phyloP scores from a whole-genome alignment of 1,140 invertebrate genomes.

The Oreohelix idahoensis region DNA sequence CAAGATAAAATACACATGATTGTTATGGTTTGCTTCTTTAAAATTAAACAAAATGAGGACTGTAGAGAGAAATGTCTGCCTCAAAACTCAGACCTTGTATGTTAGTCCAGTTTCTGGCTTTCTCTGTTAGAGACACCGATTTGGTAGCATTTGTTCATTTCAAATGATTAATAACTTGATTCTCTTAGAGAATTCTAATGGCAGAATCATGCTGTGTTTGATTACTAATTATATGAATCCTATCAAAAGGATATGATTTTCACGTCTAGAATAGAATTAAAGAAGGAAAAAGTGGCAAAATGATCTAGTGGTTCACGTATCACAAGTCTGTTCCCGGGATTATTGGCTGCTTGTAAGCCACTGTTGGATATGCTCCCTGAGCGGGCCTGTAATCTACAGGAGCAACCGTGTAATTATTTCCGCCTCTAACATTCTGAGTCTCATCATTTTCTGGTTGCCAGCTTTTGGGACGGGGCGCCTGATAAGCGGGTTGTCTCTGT shows the following conservation, averaged over 20 bases:
- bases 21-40: too few species aligned
- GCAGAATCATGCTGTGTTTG: too few species aligned
- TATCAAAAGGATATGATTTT: not conserved
- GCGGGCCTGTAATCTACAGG: constrained; percentile 12
- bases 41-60: too few species aligned
- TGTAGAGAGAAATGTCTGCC: too few species aligned
- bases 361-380: not conserved
- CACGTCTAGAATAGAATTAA: not conserved
- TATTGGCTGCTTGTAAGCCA: constrained; percentile 34
- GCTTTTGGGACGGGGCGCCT: constrained; percentile 2
- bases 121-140: too few species aligned
- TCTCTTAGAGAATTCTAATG: too few species aligned
- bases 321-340: constrained; percentile 39
- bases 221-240: too few species aligned
- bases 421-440: not conserved
- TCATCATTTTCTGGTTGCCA: constrained; percentile 14
- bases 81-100: too few species aligned
- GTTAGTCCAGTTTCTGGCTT: too few species aligned
- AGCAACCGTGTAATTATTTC: not conserved
- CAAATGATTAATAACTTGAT: too few species aligned
- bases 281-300: not conserved
- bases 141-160: too few species aligned
- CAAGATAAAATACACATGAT: too few species aligned
- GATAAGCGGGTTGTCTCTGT: not conserved
- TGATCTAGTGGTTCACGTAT: not conserved